A percentile compares a stretch with the other conserved stretches of the same genome.
Conservation (phyloP, 2,113 vertebrate genomes). For the Nothoprocta perdicaria region DNA sequence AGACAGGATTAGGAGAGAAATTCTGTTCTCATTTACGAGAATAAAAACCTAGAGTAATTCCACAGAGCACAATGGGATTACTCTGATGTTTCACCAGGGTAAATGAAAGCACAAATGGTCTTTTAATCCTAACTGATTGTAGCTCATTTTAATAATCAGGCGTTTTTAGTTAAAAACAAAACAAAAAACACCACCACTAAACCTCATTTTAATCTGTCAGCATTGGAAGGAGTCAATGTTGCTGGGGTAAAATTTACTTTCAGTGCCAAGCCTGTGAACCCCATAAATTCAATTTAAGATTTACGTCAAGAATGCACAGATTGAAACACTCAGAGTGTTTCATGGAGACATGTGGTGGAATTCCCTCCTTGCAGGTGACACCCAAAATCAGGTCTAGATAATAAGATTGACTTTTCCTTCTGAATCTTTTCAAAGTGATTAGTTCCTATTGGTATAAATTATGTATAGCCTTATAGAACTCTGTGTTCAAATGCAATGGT, state of each 20-base stretch:
- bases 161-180: conserved; percentile 19
- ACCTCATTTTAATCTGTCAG: neutral
- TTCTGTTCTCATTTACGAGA: neutral
- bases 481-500: neutral
- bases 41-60: conserved; percentile 34
- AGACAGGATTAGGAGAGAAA: conserved; percentile 29
- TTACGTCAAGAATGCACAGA: neutral
- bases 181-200: too few species aligned
- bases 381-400: neutral
- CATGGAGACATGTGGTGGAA: neutral
- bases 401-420: neutral
- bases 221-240: neutral
- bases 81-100: conserved; percentile 18
- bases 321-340: neutral
- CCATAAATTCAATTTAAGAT: neutral
- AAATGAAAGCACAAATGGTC: conserved; percentile 26
- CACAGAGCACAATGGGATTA: conserved; percentile 29
- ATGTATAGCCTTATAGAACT: neutral
- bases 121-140: conserved; percentile 43
- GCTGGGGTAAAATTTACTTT: neutral
- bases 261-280: neutral
- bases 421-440: conserved; percentile 34
- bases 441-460: conserved; percentile 6
- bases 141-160: conserved; percentile 30
- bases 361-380: neutral